phyloP scores from a whole-genome alignment of 2,888 invertebrate genomes.

The Xylota segnis region DNA sequence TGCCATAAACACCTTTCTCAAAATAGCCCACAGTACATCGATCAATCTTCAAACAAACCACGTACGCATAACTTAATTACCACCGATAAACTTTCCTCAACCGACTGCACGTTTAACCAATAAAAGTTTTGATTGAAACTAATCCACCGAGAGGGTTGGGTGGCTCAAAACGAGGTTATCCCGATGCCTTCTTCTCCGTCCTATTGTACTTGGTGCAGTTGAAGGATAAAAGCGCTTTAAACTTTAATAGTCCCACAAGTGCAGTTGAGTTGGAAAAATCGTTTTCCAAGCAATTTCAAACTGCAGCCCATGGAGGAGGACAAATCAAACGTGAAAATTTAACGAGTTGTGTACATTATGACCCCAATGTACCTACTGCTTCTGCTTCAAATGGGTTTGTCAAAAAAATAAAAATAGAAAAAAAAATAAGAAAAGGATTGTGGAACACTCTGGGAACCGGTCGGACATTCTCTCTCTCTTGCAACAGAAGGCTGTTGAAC shows the following conservation, averaged over 20 bases:
- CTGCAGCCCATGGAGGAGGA: not conserved
- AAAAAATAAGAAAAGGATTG: not conserved
- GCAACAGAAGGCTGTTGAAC: constrained; percentile 30
- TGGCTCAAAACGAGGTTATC: not conserved
- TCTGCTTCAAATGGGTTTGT: not conserved
- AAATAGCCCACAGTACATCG: not conserved
- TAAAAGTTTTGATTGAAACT: constrained; percentile 41
- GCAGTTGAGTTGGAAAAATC: not conserved
- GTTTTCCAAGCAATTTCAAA: not conserved
- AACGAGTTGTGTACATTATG: not conserved
- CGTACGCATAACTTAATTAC: constrained; percentile 30
- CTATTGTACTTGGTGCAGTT: not conserved
- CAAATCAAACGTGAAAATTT: constrained; percentile 1
- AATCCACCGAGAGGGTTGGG: not conserved
- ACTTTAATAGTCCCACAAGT: not conserved
- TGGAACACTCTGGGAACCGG: not conserved
- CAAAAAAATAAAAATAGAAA: not conserved
- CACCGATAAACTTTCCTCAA: not conserved
- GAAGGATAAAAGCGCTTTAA: not conserved
- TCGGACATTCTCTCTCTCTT: not conserved
- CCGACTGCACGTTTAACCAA: constrained; percentile 13
- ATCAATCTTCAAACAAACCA: constrained; percentile 16
- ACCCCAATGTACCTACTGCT: not conserved
- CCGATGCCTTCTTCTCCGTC: not conserved
- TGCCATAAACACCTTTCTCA: not conserved